These are phyloP conservation scores for Nesogale talazaci DNA, from an alignment of 2,113 vertebrate species.

Conservation along the genomic window DNA sequence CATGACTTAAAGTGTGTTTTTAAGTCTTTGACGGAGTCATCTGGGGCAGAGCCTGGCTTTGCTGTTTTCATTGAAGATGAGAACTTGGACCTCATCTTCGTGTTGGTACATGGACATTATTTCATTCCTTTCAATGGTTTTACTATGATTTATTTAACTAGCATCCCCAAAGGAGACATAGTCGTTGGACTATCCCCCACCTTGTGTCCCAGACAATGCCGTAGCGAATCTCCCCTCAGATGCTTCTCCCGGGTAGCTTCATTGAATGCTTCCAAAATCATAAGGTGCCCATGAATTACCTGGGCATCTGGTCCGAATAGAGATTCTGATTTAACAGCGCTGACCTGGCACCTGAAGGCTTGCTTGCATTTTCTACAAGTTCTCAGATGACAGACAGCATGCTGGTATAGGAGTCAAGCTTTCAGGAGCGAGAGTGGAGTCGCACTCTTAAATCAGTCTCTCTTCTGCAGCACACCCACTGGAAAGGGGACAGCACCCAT, in stretches of 20 bases:
- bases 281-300: not conserved
- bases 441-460: not conserved
- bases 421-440: not conserved
- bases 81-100: not conserved
- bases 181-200: not conserved
- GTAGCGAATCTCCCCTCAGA: not conserved
- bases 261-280: not conserved
- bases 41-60: not conserved
- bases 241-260: not conserved
- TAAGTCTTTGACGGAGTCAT: not conserved
- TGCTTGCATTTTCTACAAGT: not conserved
- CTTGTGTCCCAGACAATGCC: not conserved
- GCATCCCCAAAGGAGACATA: not conserved
- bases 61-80: not conserved
- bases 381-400: not conserved
- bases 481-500: not conserved
- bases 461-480: rapidly evolving
- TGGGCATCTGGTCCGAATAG: not conserved
- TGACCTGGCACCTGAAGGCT: not conserved
- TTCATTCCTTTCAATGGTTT: not conserved
- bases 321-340: not conserved
- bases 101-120: not conserved
- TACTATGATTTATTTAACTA: not conserved
- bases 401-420: not conserved
- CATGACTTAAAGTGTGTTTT: not conserved